A percentile compares a stretch with the other conserved stretches of the same genome.
These are phyloP conservation scores for Diabrotica virgifera DNA, from an alignment of 1,140 invertebrate species.

Conservation along the genomic window DNA sequence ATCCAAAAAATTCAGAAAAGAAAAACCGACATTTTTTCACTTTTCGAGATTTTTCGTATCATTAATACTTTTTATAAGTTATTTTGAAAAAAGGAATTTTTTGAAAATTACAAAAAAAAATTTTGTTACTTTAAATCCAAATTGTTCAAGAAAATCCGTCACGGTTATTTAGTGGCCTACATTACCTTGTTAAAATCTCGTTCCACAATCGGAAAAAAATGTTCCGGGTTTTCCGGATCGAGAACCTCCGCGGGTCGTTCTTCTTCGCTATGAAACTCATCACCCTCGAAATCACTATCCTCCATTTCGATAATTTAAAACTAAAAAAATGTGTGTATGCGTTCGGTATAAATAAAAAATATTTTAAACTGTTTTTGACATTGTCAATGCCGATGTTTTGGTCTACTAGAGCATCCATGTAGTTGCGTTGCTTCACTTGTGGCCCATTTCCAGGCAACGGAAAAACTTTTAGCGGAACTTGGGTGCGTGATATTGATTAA, in stretches of 20 bases:
- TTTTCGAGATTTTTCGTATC: too few relatives aligned
- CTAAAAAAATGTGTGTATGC: background rate
- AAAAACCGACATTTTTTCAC: too few relatives aligned
- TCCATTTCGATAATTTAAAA: conserved; percentile 32
- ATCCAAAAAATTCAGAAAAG: too few relatives aligned
- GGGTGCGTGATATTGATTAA: conserved; percentile 1
- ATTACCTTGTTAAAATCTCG: conserved; percentile 42
- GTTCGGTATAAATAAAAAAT: background rate
- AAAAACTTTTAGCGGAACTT: background rate
- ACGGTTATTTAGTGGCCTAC: too few relatives aligned
- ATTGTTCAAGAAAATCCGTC: too few relatives aligned
- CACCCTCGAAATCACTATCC: conserved; percentile 39
- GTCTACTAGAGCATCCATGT: background rate
- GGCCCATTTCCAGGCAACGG: background rate
- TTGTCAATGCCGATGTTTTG: background rate
- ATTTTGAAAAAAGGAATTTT: too few relatives aligned
- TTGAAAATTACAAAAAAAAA: too few relatives aligned
- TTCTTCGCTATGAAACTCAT: conserved; percentile 31
- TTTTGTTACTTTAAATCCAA: too few relatives aligned
- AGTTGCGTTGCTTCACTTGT: background rate
- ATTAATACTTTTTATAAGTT: too few relatives aligned
- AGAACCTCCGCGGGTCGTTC: conserved; percentile 33
- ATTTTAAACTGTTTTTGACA: background rate
- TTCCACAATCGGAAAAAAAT: conserved; percentile 43
- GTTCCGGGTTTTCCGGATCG: conserved; percentile 42